Evolutionary conservation across 2,797 vertebrate genomes (phyloP), one percentile per base, ranked within the genome.

Genomic region (Coregonus ussuriensis): DNA sequence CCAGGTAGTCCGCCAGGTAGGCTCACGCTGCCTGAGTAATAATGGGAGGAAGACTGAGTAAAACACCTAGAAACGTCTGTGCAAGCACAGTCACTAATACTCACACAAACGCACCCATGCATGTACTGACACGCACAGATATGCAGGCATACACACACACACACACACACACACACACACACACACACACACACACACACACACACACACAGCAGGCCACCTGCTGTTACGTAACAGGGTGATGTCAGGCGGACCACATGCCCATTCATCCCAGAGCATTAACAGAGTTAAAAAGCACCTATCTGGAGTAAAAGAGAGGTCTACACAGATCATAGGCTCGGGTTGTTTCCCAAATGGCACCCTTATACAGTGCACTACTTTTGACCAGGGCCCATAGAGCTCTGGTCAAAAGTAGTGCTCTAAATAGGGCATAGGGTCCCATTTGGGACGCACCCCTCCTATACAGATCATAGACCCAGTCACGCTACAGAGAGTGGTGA

Each of bases 221-320:
- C 51, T 67, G 21, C 33, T 14, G 4, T 84, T 84, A 79, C 74
- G 69, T 66, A 78, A 84, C 68, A 69, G 37, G 68, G 41, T 84
- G 72, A 78, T 80, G 78, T 76, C 14, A 25, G 63, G 66, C 52
- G 51, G 69, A 52, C 66, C 18, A 4, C 11, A n/a, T 62, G 68
- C 35, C 68, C 54, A 37, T 79, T 83, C 31, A 78, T 47, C 81
- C 71, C 73, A 82, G n/a, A 78, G 82, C 3, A 25, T 74, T 37
- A 53, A 41, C 35, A 62, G 75, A 75, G 1, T 68, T 16, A 71
- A 80, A 29, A 59, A 63, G 82, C 83, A 70, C 77, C 75, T 59
- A 69, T 74, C 66, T 59, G n/a, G 29, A 37, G 52, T 33, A 9
- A 51, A 52, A 25, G 29, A 63, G 53, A 56, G 51, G 47, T 41